These are phyloP conservation scores for Morpho deidamia DNA, from an alignment of 2,888 invertebrate genomes.

Conservation along the genomic window DNA sequence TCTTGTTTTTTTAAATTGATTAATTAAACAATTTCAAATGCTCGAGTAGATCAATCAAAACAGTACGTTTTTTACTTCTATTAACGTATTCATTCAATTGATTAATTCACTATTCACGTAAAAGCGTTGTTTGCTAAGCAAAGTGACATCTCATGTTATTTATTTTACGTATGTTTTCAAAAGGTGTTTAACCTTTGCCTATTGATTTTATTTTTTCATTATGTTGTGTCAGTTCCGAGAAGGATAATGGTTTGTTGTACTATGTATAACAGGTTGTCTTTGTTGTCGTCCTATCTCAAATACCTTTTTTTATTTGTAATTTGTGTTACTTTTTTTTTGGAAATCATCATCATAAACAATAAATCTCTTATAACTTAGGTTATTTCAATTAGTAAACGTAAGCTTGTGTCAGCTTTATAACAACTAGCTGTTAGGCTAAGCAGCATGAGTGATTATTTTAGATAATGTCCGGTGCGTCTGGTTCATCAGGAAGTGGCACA, in stretches of 20 bases:
- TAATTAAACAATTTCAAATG: background rate
- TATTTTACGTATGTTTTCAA: slow-evolving; percentile 8
- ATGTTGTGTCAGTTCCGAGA: slow-evolving; percentile 7
- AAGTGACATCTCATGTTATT: slow-evolving; percentile 2
- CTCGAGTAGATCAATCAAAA: background rate
- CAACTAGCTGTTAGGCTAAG: slow-evolving; percentile 46
- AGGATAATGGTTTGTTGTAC: slow-evolving; percentile 15
- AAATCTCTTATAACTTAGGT: slow-evolving; percentile 2
- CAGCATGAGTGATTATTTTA: slow-evolving; percentile 65
- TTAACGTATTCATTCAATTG: background rate
- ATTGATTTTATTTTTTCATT: slow-evolving; percentile 11
- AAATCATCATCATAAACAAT: too few species aligned
- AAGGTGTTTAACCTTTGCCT: slow-evolving; percentile 7
- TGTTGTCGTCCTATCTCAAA: background rate
- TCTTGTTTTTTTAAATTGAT: slow-evolving; percentile 6
- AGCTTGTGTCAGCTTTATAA: slow-evolving; percentile 38
- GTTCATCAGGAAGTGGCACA: slow-evolving; percentile 79
- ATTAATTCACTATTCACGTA: background rate
- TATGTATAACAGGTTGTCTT: background rate
- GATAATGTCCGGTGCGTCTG: slow-evolving; percentile 81
- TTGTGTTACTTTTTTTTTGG: background rate
- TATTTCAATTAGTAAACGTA: slow-evolving; percentile 4
- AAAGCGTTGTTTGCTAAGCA: slow-evolving; percentile 1
- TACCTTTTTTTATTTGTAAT: background rate
- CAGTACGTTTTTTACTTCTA: background rate